Evolutionary conservation across 1,140 invertebrate species (phyloP).

Genomic region (Ceratina australensis): DNA sequence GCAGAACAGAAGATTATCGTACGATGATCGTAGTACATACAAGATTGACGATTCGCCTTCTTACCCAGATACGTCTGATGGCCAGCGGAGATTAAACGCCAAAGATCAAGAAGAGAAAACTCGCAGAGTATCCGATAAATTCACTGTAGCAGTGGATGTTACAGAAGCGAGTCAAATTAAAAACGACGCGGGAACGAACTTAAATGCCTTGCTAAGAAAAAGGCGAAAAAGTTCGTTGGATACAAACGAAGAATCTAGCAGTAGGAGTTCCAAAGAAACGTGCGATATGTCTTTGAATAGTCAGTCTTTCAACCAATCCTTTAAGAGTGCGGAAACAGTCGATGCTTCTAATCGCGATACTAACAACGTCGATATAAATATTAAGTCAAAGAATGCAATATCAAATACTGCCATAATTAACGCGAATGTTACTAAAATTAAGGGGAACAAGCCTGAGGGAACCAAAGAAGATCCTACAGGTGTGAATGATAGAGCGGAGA

Average conservation of each 20-base stretch:
- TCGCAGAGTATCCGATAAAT: not conserved
- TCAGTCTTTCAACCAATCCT: not conserved
- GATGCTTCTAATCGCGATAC: not conserved
- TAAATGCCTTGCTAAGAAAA: not conserved
- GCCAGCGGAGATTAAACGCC: not conserved
- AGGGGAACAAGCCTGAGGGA: not conserved
- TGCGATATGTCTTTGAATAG: not conserved
- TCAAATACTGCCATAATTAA: conserved; percentile 36
- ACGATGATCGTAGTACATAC: conserved; percentile 27
- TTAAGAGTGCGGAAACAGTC: not conserved
- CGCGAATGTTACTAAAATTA: conserved; percentile 25
- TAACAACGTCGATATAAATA: conserved; percentile 10
- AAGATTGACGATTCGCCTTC: conserved; percentile 10
- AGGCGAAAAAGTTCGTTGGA: not conserved
- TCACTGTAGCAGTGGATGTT: not conserved
- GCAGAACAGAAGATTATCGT: conserved; percentile 27
- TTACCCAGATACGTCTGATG: not conserved
- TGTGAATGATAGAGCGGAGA: not conserved
- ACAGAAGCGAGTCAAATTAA: not conserved
- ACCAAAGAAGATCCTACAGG: not conserved
- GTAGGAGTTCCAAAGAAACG: not conserved
- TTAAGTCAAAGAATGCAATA: conserved; percentile 36
- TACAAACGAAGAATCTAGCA: not conserved
- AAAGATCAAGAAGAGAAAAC: not conserved
- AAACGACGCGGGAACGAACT: not conserved